Base-by-base conservation (phyloP, 2,888 invertebrate genomes). In the Pseudococcus longispinus region DNA sequence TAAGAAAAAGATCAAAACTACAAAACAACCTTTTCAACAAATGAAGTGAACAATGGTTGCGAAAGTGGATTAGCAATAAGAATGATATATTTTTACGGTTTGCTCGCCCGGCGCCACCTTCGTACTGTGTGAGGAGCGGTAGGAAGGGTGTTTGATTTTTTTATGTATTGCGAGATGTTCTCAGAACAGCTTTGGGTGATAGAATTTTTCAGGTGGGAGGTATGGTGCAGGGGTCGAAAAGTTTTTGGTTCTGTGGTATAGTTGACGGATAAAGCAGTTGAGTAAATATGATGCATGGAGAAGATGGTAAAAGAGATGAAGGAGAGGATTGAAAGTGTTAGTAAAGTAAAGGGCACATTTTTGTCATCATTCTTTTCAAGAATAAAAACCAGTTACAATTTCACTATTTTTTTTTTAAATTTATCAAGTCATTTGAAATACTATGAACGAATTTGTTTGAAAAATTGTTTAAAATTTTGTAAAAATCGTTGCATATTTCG, bases 51-150 rank as follows among this genome's bases (percentile, higher is more conserved):
- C 32, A 74, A 74, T 74, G 32, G 74, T 74, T 32, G 29, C 29
- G 74, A 74, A 74, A 74, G 74, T 74, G 74, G 74, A 74, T 74
- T 74, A 74, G 74, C 74, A 18, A 74, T 32, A 29, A 37, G 74
- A 74, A 32, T 74, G 74, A 74, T 74, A 74, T 74, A 74, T 74
- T 32, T 74, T 74, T 23, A 20, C 60, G 60, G 60, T 60, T 60
- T 20, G 3, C 60, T 23, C 23, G 18, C 44, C 13, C 44, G 2
- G 46, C n/a, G 2, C n/a, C 2, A 51, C n/a, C 2, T 18, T 51
- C n/a, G 9, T 60, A 11, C 23, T 1, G 11, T 0, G 23, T 3
- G 23, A 3, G 1, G 55, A 60, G 23, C 13, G 11, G 18, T 51
- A 4, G 51, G 0, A 5, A 9, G 37, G 37, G 37, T 37, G 23